Evolutionary conservation across 2,888 invertebrate species (phyloP).

Genomic region (Anticlea derivata): DNA sequence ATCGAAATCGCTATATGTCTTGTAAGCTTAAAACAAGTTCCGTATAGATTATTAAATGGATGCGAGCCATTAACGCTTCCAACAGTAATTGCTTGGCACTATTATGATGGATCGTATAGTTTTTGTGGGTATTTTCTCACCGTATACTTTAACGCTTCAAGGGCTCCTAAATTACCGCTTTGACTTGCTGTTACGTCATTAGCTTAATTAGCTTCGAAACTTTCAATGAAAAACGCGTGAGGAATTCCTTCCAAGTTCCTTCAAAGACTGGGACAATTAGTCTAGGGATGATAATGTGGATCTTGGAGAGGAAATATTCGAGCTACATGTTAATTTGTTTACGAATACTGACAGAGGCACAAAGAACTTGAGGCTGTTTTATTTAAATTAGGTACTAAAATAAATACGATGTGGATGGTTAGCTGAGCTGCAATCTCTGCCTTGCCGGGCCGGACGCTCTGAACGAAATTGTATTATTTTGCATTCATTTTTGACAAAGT

Average conservation of each 20-base stretch:
- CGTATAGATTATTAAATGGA: constrained; percentile 74
- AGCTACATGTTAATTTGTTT: constrained; percentile 72
- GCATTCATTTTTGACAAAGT: constrained; percentile 80
- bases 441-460: constrained; percentile 59
- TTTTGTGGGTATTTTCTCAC: constrained; percentile 75
- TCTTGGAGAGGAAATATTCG: constrained; percentile 55
- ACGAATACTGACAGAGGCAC: constrained; percentile 68
- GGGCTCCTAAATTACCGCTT: constrained; percentile 63
- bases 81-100: constrained; percentile 78
- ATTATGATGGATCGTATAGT: constrained; percentile 80
- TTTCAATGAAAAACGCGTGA: constrained; percentile 42
- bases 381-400: constrained; percentile 80
- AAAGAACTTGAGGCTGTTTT: constrained; percentile 76
- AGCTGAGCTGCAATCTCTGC: constrained; percentile 65
- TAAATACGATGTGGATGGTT: constrained; percentile 68
- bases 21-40: constrained; percentile 74
- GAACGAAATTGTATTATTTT: constrained; percentile 81
- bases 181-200: constrained; percentile 54
- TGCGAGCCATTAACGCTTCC: constrained; percentile 79
- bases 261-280: constrained; percentile 41
- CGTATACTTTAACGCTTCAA: constrained; percentile 65
- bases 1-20: constrained; percentile 78
- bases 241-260: constrained; percentile 26
- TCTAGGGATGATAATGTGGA: constrained; percentile 47
- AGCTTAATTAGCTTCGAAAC: constrained; percentile 54